phyloP scores from a whole-genome alignment of 2,113 vertebrate species.

The Phaethon lepturus region DNA sequence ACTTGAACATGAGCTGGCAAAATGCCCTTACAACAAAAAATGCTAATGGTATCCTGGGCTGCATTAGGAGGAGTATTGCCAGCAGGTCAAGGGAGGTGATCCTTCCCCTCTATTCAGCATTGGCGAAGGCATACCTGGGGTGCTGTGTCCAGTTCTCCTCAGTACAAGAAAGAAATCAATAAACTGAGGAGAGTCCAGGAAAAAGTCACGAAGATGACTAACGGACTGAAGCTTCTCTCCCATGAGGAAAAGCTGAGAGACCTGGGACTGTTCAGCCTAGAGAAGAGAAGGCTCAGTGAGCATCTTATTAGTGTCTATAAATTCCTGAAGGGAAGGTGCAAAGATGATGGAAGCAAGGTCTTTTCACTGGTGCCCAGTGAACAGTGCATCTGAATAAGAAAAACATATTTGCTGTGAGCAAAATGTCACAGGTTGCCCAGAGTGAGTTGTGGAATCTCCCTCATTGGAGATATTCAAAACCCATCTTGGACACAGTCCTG shows the following conservation, averaged over 20 bases:
- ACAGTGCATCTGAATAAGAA: neutral
- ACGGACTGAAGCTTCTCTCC: no score
- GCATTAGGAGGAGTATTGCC: no score
- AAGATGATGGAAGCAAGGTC: neutral
- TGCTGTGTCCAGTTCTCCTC: neutral
- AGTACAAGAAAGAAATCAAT: no score
- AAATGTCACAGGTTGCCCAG: neutral
- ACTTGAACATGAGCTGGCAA: no score
- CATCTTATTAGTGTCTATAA: neutral
- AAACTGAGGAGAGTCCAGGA: neutral
- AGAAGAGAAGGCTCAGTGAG: neutral
- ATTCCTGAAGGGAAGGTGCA: neutral
- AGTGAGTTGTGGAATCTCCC: neutral
- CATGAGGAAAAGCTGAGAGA: no score
- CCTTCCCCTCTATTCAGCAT: neutral
- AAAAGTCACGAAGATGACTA: no score
- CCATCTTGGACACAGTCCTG: no score
- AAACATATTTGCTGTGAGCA: neutral
- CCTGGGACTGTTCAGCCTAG: no score
- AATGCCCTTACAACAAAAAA: no score
- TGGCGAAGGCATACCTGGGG: neutral
- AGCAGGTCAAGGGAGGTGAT: neutral
- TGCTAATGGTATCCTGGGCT: no score
- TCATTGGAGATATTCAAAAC: neutral
- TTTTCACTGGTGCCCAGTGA: neutral